phyloP scores from a whole-genome alignment of 2,113 vertebrate genomes.

The Orthochromis indermauri region DNA sequence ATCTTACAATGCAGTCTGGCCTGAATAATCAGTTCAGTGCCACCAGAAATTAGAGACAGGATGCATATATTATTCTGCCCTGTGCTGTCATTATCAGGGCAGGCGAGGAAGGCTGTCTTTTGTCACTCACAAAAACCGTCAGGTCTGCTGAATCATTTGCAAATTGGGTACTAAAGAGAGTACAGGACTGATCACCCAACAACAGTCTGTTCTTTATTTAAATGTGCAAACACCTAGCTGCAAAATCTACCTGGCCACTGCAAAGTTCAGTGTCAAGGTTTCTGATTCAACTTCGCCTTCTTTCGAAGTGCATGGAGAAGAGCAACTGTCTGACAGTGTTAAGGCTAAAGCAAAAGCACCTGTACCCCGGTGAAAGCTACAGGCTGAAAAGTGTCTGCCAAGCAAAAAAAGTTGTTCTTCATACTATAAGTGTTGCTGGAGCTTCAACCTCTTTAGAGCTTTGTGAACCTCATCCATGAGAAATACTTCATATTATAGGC shows the following conservation, averaged over 20 bases:
- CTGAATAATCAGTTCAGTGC: conserved; percentile 73
- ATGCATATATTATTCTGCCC: conserved; percentile 77
- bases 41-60: conserved; percentile 75
- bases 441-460: neutral
- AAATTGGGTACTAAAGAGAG: conserved; percentile 77
- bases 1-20: conserved; percentile 72
- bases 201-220: neutral
- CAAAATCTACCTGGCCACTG: neutral
- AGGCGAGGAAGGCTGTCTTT: conserved; percentile 63
- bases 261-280: neutral
- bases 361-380: neutral
- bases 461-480: neutral
- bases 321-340: neutral
- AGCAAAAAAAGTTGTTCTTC: neutral
- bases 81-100: conserved; percentile 65
- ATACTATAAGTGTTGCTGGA: neutral
- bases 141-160: conserved; percentile 81
- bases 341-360: neutral
- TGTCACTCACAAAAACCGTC: conserved; percentile 72
- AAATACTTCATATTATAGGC: neutral
- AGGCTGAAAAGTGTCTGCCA: neutral
- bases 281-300: neutral
- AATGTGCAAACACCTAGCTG: neutral
- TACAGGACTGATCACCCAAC: conserved; percentile 55
- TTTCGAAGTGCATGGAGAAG: neutral